phyloP scores from a whole-genome alignment of 2,113 vertebrate species.

The Trogon melanurus region DNA sequence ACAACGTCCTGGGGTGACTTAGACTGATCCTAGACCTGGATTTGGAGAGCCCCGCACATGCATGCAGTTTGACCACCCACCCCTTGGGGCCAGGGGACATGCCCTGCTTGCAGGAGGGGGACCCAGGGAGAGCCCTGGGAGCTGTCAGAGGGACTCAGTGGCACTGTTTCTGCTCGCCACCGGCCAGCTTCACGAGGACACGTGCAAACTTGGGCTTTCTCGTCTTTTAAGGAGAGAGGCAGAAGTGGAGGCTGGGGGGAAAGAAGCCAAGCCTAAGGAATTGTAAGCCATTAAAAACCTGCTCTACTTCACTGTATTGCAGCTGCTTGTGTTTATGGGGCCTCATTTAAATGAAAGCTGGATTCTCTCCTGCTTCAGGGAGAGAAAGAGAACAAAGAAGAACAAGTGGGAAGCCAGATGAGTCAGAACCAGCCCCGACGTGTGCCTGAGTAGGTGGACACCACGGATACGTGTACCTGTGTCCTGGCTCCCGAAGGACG shows the following conservation, averaged over 20 bases:
- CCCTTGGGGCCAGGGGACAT: not conserved
- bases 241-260: not conserved
- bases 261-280: not conserved
- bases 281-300: not conserved
- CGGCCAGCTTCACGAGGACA: not conserved
- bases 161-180: not conserved
- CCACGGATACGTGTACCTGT: not conserved
- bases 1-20: not conserved
- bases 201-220: not conserved
- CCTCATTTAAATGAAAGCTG: slow-evolving; percentile 18
- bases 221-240: not conserved
- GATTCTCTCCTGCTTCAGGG: not conserved
- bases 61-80: too few species aligned
- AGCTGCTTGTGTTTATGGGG: not conserved
- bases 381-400: slow-evolving; percentile 1
- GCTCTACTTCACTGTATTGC: not conserved
- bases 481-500: not conserved
- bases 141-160: not conserved
- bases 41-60: not conserved
- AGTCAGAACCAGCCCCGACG: not conserved
- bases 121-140: not conserved
- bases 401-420: slow-evolving; percentile 14
- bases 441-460: slow-evolving; percentile 15
- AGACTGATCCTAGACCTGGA: not conserved
- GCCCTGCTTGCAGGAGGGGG: not conserved